Base-by-base conservation (phyloP, 2,797 vertebrate species). In the Rachycentron canadum region DNA sequence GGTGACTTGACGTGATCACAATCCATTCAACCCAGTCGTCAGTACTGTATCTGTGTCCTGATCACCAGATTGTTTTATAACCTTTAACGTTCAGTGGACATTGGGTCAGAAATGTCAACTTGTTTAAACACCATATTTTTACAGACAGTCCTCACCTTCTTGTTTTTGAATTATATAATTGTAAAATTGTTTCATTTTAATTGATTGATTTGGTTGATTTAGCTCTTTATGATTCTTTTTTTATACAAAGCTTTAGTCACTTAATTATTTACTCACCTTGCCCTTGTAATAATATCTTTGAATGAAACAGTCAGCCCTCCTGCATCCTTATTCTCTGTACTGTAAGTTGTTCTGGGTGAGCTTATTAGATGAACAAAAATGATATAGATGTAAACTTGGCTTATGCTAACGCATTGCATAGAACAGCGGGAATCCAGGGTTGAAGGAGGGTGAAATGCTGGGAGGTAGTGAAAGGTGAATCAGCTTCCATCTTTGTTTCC, bases 401-500 rank as follows among this genome's bases (percentile, higher is more conserved):
- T 82, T 88, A 56, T 64, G 25, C 59, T 40, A 56, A 73, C 58
- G 73, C 50, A 43, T 73, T 72, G 70, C 73, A 71, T 76, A 69
- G 52, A 88, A 84, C 85, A 77, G 76, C 85, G 81, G 86, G 89
- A 79, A 56, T 56, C 59, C 71, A 64, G 70, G 58, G 80, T 52
- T 66, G 74, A 73, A 85, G 75, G 78, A 78, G 75, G 78, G 75
- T 82, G 62, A 80, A 87, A 75, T 77, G 76, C 73, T 86, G 83
- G 73, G 81, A 88, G 73, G 87, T 83, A 84, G 77, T 76, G 77
- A 90, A 90, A 91, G 86, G 85, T 91, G 87, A 87, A 89, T 90
- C 88, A 87, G 73, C 80, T 73, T 85, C 85, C 86, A 93, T 93
- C 83, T 90, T 91, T 90, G 84, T 90, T 92, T 88, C 87, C 85